phyloP scores from a whole-genome alignment of 2,113 vertebrate genomes.

The Castor canadensis region DNA sequence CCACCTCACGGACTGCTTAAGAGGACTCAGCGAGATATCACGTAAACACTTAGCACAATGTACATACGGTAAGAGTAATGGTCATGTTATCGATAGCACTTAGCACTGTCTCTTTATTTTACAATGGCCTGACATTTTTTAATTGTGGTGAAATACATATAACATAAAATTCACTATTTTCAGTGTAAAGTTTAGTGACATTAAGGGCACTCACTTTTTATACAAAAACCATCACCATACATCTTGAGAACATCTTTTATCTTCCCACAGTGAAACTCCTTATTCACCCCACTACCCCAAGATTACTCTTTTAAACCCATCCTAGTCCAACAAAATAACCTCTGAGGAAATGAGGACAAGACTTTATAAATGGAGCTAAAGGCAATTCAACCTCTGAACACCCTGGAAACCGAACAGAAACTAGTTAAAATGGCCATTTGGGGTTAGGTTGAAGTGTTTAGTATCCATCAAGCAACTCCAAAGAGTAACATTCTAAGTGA shows the following conservation, averaged over 20 bases:
- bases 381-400: neutral
- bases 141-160: neutral
- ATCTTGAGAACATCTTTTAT: neutral
- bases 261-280: neutral
- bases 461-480: neutral
- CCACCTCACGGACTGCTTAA: neutral
- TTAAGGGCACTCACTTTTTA: neutral
- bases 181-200: neutral
- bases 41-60: neutral
- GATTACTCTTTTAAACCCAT: neutral
- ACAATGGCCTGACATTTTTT: neutral
- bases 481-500: neutral
- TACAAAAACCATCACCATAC: neutral
- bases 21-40: neutral
- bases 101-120: neutral
- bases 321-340: neutral
- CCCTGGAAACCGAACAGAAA: neutral
- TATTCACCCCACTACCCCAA: neutral
- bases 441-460: neutral
- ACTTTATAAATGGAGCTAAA: neutral
- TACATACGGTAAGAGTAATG: too few relatives aligned
- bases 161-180: neutral
- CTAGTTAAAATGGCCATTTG: neutral
- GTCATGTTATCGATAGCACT: too few relatives aligned
- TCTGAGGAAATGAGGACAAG: neutral